Base-by-base conservation (phyloP, 2,888 invertebrate genomes). In the Ophion slaviceki region DNA sequence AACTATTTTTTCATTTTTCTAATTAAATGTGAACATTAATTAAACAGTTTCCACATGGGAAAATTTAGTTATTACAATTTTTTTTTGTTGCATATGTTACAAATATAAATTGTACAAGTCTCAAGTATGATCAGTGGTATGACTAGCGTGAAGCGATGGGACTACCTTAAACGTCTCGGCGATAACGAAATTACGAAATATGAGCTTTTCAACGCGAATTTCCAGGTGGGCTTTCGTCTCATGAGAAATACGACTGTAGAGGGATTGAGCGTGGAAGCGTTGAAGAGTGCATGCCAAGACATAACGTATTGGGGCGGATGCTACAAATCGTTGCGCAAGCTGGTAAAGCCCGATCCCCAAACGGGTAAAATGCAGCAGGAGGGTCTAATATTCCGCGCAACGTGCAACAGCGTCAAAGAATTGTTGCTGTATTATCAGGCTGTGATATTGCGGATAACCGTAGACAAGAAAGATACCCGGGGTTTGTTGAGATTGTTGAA, bases 321-420 rank as follows among this genome's bases (percentile, higher is more conserved):
- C 86, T 93, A 92, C 83, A 93, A 85, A 83, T 89, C 89, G 6
- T 88, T 94, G 20, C 90, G 89, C 2, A 62, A 82, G 17, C 86
- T 94, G 2, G 88, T 91, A 70, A 86, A 87, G 14, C 87, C 89
- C 3, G 89, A 92, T 82, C 86, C 88, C 20, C 88, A 89, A 66
- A 89, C 88, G 2, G 91, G 89, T 47, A 90, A 92, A 80, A 85
- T 91, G 66, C 89, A 88, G 77, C 89, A 91, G 5, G 90, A 92
- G 28, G 93, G 94, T 28, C 85, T 92, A 10, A 94, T 94, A 89
- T 94, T 93, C 71, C 91, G 92, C 90, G 93, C 93, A 4, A 90
- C 94, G 88, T 93, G 93, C 83, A 88, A 89, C 68, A 93, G 91
- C 81, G 88, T 94, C 0, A 92, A 92, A 84, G 93, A 94, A 86